Evolutionary conservation across 2,888 invertebrate genomes (phyloP).

Genomic region (Aethes cnicana): DNA sequence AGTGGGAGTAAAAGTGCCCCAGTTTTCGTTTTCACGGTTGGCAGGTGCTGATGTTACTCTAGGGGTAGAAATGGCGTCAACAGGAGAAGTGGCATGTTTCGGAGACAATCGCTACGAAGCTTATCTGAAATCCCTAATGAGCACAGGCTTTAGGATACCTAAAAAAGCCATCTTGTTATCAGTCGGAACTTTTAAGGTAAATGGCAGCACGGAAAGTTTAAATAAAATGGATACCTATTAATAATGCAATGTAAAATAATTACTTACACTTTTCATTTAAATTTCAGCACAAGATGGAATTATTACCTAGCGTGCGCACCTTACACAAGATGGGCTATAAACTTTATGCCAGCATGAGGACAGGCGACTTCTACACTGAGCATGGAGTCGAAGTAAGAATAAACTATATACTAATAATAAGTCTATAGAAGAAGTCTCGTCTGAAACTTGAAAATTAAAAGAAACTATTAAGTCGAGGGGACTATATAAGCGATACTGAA

Average conservation of each 20-base stretch:
- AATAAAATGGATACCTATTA: too few species aligned
- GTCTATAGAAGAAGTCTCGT: too few species aligned
- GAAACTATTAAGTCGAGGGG: too few species aligned
- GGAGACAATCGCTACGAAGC: slow-evolving; percentile 99
- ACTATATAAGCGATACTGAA: too few species aligned
- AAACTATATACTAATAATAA: not conserved
- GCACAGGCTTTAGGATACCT: slow-evolving; percentile 98
- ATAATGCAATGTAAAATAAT: too few species aligned
- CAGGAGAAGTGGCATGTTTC: slow-evolving; percentile 99
- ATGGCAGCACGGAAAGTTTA: too few species aligned
- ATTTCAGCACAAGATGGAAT: slow-evolving; percentile 94
- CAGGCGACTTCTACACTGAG: slow-evolving; percentile 98
- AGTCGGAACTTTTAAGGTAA: slow-evolving; percentile 97
- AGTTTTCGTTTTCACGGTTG: slow-evolving; percentile 98
- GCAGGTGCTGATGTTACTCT: slow-evolving; percentile 98
- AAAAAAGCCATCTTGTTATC: slow-evolving; percentile 96
- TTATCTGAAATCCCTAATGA: slow-evolving; percentile 98
- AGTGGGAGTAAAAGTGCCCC: slow-evolving; percentile 98
- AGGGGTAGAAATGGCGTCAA: slow-evolving; percentile 99
- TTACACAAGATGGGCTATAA: slow-evolving; percentile 96
- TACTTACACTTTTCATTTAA: slow-evolving; percentile 20
- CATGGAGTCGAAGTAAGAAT: slow-evolving; percentile 95
- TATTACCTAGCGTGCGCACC: slow-evolving; percentile 90
- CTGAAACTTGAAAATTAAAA: too few species aligned
- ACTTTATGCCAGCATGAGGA: slow-evolving; percentile 98